A percentile compares a stretch with the other conserved stretches of the same genome.
Evolutionary conservation across 2,113 vertebrate genomes (phyloP).

Genomic region (Chitala chitala): DNA sequence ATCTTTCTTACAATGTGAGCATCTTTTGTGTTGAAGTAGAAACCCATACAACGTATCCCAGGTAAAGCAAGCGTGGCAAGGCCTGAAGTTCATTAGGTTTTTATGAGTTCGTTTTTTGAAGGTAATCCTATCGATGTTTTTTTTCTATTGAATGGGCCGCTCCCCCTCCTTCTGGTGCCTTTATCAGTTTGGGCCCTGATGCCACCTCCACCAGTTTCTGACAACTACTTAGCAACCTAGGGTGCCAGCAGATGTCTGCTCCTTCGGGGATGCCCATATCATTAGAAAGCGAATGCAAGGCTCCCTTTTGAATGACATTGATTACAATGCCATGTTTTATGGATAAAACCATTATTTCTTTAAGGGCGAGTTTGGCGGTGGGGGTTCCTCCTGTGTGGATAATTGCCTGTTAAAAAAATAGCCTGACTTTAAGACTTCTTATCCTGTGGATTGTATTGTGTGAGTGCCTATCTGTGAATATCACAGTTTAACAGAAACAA

Average conservation of each 20-base stretch:
- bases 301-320: constrained; percentile 22
- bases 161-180: constrained; percentile 32
- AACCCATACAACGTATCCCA: neutral
- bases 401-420: constrained; percentile 19
- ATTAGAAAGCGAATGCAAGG: constrained; percentile 25
- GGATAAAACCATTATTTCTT: constrained; percentile 28
- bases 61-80: neutral
- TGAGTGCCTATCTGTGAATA: neutral
- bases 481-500: constrained; percentile 2
- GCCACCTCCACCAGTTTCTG: constrained; percentile 37
- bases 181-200: constrained; percentile 39
- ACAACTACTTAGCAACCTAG: constrained; percentile 37
- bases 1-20: neutral
- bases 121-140: constrained; percentile 19
- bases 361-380: constrained; percentile 12
- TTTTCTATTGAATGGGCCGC: constrained; percentile 37
- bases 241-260: constrained; percentile 39
- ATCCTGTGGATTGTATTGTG: neutral
- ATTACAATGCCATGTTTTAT: constrained; percentile 28
- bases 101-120: constrained; percentile 10
- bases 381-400: constrained; percentile 23
- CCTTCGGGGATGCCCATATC: constrained; percentile 28
- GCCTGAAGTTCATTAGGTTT: constrained; percentile 4
- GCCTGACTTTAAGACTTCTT: constrained; percentile 4
- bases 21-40: neutral